phyloP scores from a whole-genome alignment of 2,113 vertebrate species.

The Micronycteris hirsuta region DNA sequence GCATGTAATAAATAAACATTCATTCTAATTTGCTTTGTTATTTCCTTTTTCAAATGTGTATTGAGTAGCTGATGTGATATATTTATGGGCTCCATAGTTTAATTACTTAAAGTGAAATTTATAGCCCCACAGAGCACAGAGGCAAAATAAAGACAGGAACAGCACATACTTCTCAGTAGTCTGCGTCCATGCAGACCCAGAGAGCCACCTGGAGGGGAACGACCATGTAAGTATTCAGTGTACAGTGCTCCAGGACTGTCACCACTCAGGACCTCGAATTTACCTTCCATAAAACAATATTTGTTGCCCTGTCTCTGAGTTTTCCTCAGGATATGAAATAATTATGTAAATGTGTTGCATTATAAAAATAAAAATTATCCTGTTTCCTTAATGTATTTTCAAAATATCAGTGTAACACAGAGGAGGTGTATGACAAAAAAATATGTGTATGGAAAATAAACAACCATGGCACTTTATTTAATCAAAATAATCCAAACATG shows the following conservation, averaged over 20 bases:
- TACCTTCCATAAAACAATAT: neutral
- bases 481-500: neutral
- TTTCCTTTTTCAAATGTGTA: constrained; percentile 1
- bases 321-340: constrained; percentile 6
- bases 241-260: neutral
- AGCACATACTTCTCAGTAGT: neutral
- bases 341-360: neutral
- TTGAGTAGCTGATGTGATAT: neutral
- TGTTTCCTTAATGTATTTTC: neutral
- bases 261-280: neutral
- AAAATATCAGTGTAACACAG: neutral
- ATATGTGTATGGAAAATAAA: neutral
- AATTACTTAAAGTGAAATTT: constrained; percentile 24
- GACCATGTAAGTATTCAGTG: neutral
- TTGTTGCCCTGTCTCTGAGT: neutral
- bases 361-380: neutral
- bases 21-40: neutral
- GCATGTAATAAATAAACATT: neutral
- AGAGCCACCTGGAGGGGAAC: constrained; percentile 53
- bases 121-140: neutral
- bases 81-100: neutral
- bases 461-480: neutral
- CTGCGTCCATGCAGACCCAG: neutral
- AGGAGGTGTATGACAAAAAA: neutral
- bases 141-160: neutral